A percentile compares a stretch with the other conserved stretches of the same genome.
Conservation (phyloP, 2,113 vertebrate species). For the Esox niger region DNA sequence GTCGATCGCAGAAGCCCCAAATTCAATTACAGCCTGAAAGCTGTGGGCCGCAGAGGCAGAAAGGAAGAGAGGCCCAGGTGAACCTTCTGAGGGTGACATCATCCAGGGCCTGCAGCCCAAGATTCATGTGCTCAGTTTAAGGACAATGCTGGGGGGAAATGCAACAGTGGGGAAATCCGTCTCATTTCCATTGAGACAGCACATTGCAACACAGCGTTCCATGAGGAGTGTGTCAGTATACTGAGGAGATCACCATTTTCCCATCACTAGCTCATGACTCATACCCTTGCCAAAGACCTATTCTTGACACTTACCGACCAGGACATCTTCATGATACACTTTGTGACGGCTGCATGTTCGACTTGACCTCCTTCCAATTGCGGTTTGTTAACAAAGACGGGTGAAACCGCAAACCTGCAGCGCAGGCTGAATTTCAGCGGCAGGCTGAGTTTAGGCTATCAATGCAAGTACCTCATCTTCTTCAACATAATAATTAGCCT, state of each 20-base stretch:
- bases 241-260: no score
- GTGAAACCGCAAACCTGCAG: conserved; percentile 27
- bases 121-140: neutral
- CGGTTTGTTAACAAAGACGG: neutral
- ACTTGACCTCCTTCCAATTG: neutral
- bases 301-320: neutral
- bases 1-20: conserved; percentile 52
- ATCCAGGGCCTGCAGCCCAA: conserved; percentile 10
- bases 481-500: conserved; percentile 59
- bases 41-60: conserved; percentile 22
- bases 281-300: neutral
- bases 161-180: conserved; percentile 4
- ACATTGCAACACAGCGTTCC: conserved; percentile 12
- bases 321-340: conserved; percentile 15
- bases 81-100: conserved; percentile 28
- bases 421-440: no score
- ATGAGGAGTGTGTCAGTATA: neutral
- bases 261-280: neutral
- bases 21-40: conserved; percentile 62
- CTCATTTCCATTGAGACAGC: conserved; percentile 27
- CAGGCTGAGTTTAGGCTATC: neutral
- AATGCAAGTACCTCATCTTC: conserved; percentile 24
- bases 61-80: conserved; percentile 37
- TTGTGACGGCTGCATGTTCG: neutral
- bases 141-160: neutral